Base-by-base conservation (phyloP, 2,888 invertebrate species). In the Trichopria drosophilae region DNA sequence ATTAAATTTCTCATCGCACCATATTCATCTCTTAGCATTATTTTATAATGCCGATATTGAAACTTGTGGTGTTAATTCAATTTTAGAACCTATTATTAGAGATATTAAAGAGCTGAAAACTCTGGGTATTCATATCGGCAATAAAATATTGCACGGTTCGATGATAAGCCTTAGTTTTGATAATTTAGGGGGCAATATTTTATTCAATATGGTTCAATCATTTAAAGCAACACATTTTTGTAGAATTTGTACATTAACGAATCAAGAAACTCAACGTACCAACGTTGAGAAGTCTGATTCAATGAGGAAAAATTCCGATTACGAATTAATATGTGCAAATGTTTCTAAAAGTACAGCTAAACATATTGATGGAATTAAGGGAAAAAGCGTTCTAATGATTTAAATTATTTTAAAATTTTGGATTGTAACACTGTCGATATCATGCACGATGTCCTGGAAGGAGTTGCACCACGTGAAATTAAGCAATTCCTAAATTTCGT, bases 1-100 rank as follows among this genome's bases (percentile, higher is more conserved):
- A 48, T 52, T 50, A 23, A 54, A 56, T 48, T 52, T 54, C 1
- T 34, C 36, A 18, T 41, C 54, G 5, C 49, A 52, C 32, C 53
- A 45, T 18, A 56, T 59, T 35, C 32, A 36, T 31, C 37, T 58
- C 26, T 26, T 50, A 18, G 40, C 47, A 20, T 35, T 56, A 39
- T 51, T 53, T 43, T 47, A 55, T 34, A 45, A 26, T 10, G 42
- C 41, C 20, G 53, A 58, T 29, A 16, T 51, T 1, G 31, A 48
- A 28, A 20, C 16, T 1, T 35, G 12, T 31, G 37, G 44, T 20
- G 49, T 53, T 15, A 41, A 51, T 42, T 42, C 44, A 7, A 47
- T 55, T 37, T 53, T 55, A 24, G 26, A 29, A 34, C 47, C 44
- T 4, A 48, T 58, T 26, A 10, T 55, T 24, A 5, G 34, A 9